Conservation (phyloP, 2,113 vertebrate species). For the Oenanthe oenanthe region DNA sequence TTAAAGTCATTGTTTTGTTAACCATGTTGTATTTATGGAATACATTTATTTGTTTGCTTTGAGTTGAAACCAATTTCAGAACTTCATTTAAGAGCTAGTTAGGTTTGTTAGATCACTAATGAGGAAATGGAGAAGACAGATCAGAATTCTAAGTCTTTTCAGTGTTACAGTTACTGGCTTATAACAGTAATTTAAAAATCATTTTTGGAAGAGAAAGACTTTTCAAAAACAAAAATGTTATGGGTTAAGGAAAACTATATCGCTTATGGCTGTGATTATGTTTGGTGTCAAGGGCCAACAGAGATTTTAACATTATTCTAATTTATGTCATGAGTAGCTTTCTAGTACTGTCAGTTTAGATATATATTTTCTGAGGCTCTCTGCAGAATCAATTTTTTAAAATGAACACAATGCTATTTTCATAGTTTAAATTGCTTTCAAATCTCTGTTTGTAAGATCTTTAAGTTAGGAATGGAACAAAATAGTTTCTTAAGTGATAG, state of each 20-base stretch:
- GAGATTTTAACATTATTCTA: not conserved
- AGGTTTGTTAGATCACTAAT: not conserved
- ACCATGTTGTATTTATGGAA: not conserved
- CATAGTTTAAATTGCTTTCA: not conserved
- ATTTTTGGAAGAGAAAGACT: not conserved
- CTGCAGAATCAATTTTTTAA: not conserved
- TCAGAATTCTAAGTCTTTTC: not conserved
- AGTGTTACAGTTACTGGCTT: not conserved
- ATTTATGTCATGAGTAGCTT: not conserved
- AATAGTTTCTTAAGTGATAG: not conserved
- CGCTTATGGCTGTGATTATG: not conserved
- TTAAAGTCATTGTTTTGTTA: not conserved
- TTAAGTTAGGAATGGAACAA: not conserved
- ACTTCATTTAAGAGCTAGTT: not conserved
- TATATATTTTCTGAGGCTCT: not conserved
- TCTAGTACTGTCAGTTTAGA: not conserved
- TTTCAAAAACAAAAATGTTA: not conserved
- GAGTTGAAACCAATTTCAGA: not conserved
- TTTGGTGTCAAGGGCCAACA: not conserved
- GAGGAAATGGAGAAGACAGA: not conserved
- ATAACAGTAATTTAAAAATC: not conserved
- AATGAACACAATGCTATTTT: not conserved
- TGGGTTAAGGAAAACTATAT: not conserved
- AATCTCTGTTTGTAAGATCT: not conserved
- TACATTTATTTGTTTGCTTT: not conserved